A percentile compares a stretch with the other conserved stretches of the same genome.
Evolutionary conservation across 2,888 invertebrate species (phyloP).

Genomic region (Gymnosoma rotundatum): DNA sequence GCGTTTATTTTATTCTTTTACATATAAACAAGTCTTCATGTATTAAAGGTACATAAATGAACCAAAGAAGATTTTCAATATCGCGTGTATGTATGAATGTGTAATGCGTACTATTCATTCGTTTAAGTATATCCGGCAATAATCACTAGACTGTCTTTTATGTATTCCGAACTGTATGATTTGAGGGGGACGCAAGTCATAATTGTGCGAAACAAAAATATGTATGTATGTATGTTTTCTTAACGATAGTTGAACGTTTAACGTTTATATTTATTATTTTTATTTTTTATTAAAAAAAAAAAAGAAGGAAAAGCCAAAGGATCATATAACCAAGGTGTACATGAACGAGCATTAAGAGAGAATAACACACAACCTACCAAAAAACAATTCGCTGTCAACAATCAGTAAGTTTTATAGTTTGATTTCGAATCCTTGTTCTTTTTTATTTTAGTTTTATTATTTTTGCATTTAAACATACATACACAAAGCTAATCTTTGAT

Average conservation of each 20-base stretch:
- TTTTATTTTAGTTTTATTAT: conserved; percentile 27
- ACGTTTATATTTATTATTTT: conserved; percentile 28
- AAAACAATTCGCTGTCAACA: conserved; percentile 48
- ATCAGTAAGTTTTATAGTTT: conserved; percentile 58
- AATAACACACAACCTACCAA: not conserved
- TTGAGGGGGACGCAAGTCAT: conserved; percentile 70
- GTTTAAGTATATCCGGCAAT: conserved; percentile 58
- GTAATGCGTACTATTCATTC: conserved; percentile 18
- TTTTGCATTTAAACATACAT: conserved; percentile 3
- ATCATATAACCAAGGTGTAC: conserved; percentile 59
- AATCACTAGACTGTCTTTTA: conserved; percentile 57
- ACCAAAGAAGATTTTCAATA: too few species aligned
- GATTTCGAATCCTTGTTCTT: conserved; percentile 66
- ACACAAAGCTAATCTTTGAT: conserved; percentile 64
- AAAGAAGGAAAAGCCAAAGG: conserved; percentile 49
- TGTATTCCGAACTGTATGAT: conserved; percentile 62
- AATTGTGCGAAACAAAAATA: conserved; percentile 64
- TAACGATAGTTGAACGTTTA: conserved; percentile 53
- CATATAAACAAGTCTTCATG: too few species aligned
- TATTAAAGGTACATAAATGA: too few species aligned
- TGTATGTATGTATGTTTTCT: conserved; percentile 23
- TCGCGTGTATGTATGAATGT: not conserved
- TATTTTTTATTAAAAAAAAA: not conserved
- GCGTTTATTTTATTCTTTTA: not conserved
- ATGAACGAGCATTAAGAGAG: not conserved